A percentile compares a stretch with the other conserved stretches of the same genome.
Evolutionary conservation across 2,113 vertebrate genomes (phyloP).

Genomic region (Campylomormyrus tamandua): DNA sequence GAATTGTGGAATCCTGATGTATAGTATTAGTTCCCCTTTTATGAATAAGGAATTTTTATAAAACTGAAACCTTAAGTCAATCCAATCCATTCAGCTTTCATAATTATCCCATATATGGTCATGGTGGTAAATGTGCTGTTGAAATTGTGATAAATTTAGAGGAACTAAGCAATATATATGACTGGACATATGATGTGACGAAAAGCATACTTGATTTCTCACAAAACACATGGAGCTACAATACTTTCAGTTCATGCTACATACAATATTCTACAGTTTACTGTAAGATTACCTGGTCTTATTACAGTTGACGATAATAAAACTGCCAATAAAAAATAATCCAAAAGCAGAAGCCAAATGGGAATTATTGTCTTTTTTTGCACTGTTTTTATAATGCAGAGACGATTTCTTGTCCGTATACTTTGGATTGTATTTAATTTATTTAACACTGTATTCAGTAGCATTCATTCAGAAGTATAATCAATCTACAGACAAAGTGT

Average conservation of each 20-base stretch:
- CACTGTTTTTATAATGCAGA: background rate
- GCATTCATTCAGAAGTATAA: background rate
- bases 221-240: background rate
- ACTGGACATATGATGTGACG: background rate
- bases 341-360: background rate
- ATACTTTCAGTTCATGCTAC: background rate
- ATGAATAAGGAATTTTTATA: background rate
- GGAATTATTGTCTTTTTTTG: background rate
- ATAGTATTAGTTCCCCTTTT: background rate
- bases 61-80: background rate
- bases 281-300: background rate
- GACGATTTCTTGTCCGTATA: background rate
- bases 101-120: background rate
- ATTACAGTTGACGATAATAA: background rate
- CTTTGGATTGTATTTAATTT: background rate
- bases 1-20: background rate
- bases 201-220: background rate
- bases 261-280: background rate
- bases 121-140: background rate
- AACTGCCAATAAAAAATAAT: background rate
- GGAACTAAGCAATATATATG: background rate
- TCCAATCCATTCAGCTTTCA: background rate
- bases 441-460: background rate
- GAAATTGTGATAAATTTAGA: background rate
- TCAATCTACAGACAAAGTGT: background rate